Conservation (phyloP, 2,797 vertebrate genomes). For the Cossypha heuglini region DNA sequence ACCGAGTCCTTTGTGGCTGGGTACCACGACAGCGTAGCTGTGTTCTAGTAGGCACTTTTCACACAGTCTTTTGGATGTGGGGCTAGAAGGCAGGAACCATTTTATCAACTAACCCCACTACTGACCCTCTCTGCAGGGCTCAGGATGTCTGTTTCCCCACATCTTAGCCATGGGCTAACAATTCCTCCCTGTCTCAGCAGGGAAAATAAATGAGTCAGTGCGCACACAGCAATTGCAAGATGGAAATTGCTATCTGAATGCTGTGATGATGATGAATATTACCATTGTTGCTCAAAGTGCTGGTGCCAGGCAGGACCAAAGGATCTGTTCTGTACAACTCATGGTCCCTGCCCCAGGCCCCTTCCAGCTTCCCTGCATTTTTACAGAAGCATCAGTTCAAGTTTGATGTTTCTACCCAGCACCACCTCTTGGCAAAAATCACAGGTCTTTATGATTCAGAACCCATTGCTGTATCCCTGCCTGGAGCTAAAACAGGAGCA, state of each 20-base stretch:
- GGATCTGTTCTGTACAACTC: conserved; percentile 4
- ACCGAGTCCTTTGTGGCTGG: neutral
- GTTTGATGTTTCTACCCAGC: neutral
- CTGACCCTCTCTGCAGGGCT: neutral
- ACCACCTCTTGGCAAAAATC: neutral
- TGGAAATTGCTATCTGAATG: conserved; percentile 51
- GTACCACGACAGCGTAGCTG: neutral
- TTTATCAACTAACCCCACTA: neutral
- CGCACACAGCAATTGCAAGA: conserved; percentile 11
- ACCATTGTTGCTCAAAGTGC: conserved; percentile 41
- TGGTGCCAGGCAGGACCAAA: conserved; percentile 9
- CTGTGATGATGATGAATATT: conserved; percentile 53
- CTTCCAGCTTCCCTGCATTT: neutral
- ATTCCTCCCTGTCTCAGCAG: conserved; percentile 27
- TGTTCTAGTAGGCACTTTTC: neutral
- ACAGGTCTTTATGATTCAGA: neutral
- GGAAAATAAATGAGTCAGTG: conserved; percentile 37
- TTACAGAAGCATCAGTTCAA: neutral
- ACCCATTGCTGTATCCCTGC: neutral
- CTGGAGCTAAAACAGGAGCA: neutral
- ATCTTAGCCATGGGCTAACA: neutral
- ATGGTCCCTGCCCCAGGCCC: neutral
- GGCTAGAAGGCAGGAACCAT: neutral
- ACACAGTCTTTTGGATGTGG: neutral
- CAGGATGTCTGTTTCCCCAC: neutral